Evolutionary conservation across 1,140 invertebrate species (phyloP), one percentile per base, ranked within the genome.

Genomic region (Sarcophaga peregrina): DNA sequence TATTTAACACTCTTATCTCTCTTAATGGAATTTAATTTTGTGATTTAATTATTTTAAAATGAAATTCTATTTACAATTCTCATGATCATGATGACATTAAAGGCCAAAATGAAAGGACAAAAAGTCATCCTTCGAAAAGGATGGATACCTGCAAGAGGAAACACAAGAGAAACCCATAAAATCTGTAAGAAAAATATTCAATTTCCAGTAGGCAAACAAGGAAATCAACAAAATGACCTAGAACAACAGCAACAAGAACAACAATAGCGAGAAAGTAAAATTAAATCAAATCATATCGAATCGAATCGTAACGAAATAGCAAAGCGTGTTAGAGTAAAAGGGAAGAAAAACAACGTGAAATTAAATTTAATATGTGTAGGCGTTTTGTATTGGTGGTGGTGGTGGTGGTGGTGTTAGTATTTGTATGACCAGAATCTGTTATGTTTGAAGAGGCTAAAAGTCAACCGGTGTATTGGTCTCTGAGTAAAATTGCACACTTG

Each of bases 31-130:
- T 15, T 6, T n/a, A 58, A 58, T 68, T 68, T 68, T 20, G n/a
- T 5, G 20, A 68, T 68, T 68, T 68, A 68, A 20, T 68, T 68
- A 68, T 68, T 68, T 20, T 37, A 68, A 20, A 68, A 68, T 13
- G 7, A 8, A 68, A 68, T 68, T 68, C 8, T 68, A 68, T 68
- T 68, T 68, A 68, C 62, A 68, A 68, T 68, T 68, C 62, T 68
- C 62, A 68, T 17, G n/a, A 68, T 6, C 20, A 7, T 62, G 11
- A 58, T 0, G 13, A n/a, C 25, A 5, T 20, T 68, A 68, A 68
- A 68, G n/a, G 62, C 8, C n/a, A 68, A 20, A 8, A n/a, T n/a
- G n/a, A n/a, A n/a, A n/a, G n/a, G n/a, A n/a, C n/a, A n/a, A n/a
- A n/a, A n/a, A n/a, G n/a, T n/a, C n/a, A n/a, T n/a, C n/a, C n/a